Evolutionary conservation across 2,888 invertebrate species (phyloP).

Genomic region (Strigamia maritima): DNA sequence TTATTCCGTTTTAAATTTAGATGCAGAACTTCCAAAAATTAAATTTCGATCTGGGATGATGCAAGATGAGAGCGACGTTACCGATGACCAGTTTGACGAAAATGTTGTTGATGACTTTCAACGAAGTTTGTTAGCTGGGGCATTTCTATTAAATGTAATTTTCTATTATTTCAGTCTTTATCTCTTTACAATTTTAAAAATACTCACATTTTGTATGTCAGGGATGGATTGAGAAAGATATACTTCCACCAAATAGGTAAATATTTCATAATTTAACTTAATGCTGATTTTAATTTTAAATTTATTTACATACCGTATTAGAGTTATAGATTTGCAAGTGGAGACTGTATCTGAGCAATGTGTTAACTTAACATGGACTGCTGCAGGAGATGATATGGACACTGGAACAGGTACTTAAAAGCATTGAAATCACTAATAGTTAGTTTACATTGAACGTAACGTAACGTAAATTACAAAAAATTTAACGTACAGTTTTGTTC

Average conservation of each 20-base stretch:
- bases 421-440: neutral
- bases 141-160: constrained; percentile 26
- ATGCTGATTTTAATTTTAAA: neutral
- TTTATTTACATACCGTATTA: neutral
- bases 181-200: neutral
- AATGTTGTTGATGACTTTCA: neutral
- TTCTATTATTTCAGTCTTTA: neutral
- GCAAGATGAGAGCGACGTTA: neutral
- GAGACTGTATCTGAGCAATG: neutral
- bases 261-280: neutral
- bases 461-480: no score
- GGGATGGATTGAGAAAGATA: constrained; percentile 32
- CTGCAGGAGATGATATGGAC: constrained; percentile 45
- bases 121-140: neutral
- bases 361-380: constrained; percentile 43
- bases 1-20: neutral
- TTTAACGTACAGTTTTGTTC: no score
- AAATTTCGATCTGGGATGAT: neutral
- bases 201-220: constrained; percentile 1
- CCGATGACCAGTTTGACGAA: neutral
- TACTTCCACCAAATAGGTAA: constrained; percentile 24
- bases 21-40: neutral
- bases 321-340: constrained; percentile 4
- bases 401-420: neutral
- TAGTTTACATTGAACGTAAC: no score